Percentiles rank a stretch among this genome's conserved stretches.
These are phyloP conservation scores for Lynx canadensis DNA, from an alignment of 2,113 vertebrate genomes.

Conservation along the genomic window DNA sequence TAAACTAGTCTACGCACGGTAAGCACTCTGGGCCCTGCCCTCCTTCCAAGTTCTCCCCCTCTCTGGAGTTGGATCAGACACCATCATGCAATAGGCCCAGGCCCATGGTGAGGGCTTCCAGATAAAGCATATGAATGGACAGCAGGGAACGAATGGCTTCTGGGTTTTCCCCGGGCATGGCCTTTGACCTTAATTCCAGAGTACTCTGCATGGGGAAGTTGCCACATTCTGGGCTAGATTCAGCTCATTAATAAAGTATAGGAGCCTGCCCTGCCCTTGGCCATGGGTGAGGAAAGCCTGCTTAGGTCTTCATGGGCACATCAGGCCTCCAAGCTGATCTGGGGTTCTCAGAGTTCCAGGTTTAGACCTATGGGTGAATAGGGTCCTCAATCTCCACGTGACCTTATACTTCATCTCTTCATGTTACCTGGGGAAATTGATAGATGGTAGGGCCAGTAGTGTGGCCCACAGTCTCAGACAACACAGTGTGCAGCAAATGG, in stretches of 20 bases:
- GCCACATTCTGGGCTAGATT: background rate
- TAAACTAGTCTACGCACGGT: conserved; percentile 94
- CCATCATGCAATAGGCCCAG: background rate
- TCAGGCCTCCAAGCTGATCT: background rate
- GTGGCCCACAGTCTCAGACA: background rate
- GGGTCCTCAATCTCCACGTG: background rate
- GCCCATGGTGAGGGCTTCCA: background rate
- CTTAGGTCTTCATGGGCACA: background rate
- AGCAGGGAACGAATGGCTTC: background rate
- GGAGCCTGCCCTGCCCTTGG: conserved; percentile 7
- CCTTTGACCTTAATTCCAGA: background rate
- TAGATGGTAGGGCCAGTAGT: background rate
- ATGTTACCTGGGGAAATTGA: background rate
- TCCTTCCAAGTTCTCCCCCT: background rate
- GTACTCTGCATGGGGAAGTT: background rate
- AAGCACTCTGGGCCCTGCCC: conserved; percentile 52
- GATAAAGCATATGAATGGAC: background rate
- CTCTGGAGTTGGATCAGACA: background rate
- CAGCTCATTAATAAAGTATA: background rate
- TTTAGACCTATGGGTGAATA: background rate
- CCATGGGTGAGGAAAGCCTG: background rate
- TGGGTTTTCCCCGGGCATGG: background rate
- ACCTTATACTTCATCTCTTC: background rate
- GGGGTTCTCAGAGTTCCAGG: background rate
- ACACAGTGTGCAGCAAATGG: background rate